These are phyloP conservation scores for Chloroceryle amazona DNA, from an alignment of 2,797 vertebrate genomes.

Conservation along the genomic window DNA sequence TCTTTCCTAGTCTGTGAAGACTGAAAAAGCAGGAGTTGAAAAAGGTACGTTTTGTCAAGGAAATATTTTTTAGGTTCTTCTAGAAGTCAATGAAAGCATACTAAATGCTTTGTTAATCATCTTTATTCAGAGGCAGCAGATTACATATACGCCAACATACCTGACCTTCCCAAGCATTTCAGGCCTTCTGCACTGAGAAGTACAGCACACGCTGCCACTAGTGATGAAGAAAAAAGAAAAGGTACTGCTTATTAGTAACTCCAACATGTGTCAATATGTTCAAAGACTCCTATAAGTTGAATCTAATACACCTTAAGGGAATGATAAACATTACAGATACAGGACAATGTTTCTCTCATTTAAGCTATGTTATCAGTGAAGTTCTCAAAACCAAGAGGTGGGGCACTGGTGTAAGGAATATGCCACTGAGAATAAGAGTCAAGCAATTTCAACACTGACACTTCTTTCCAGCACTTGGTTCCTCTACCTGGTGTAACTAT, in stretches of 20 bases:
- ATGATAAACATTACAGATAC: background rate
- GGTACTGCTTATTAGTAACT: constrained; percentile 80
- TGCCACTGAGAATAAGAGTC: background rate
- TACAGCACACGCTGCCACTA: constrained; percentile 47
- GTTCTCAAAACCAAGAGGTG: background rate
- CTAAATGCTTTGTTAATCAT: constrained; percentile 17
- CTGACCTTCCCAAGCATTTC: constrained; percentile 84
- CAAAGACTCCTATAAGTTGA: background rate
- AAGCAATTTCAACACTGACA: background rate
- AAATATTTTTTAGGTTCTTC: background rate
- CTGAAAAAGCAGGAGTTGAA: constrained; percentile 82
- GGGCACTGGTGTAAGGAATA: background rate
- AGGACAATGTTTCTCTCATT: background rate
- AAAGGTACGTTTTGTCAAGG: constrained; percentile 85
- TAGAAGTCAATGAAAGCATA: background rate
- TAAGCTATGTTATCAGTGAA: background rate
- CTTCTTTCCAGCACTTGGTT: background rate
- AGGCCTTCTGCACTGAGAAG: constrained; percentile 79
- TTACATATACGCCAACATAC: constrained; percentile 84
- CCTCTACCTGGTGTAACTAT: background rate
- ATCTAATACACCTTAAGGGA: background rate
- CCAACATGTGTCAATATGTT: background rate
- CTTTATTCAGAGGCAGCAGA: constrained; percentile 83
- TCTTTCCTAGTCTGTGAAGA: constrained; percentile 88
- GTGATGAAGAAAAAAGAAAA: constrained; percentile 86